A percentile compares a stretch with the other conserved stretches of the same genome.
These are phyloP conservation scores for Pasiphila rectangulata DNA, from an alignment of 2,888 invertebrate genomes.

Conservation along the genomic window DNA sequence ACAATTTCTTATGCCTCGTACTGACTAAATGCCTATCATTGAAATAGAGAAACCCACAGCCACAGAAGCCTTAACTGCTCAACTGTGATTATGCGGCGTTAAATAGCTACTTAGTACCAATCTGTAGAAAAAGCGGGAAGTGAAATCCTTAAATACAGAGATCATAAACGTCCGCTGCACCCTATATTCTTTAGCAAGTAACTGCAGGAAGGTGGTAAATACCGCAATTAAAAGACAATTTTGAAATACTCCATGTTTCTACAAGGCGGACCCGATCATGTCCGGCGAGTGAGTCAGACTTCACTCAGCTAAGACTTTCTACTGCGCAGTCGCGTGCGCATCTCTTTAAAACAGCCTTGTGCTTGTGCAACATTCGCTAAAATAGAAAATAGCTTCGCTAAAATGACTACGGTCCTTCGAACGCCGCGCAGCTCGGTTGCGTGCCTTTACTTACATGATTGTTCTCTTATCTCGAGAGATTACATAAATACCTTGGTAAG, in stretches of 20 bases:
- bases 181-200: constrained; percentile 41
- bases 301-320: constrained; percentile 62
- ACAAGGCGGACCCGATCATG: constrained; percentile 39
- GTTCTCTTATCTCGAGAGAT: constrained; percentile 32
- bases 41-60: constrained; percentile 11
- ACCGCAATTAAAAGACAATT: constrained; percentile 58
- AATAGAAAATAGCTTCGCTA: constrained; percentile 73
- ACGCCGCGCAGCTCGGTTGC: constrained; percentile 30
- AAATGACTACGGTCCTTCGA: constrained; percentile 46
- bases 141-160: constrained; percentile 31
- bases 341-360: constrained; percentile 57
- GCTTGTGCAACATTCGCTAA: constrained; percentile 69
- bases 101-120: constrained; percentile 9
- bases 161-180: constrained; percentile 21
- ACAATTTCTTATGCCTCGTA: background rate
- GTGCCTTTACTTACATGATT: constrained; percentile 29
- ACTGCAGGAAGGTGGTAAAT: constrained; percentile 49
- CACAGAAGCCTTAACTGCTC: constrained; percentile 2
- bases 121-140: constrained; percentile 23
- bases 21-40: background rate
- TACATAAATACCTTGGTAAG: constrained; percentile 28
- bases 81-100: constrained; percentile 8
- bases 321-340: constrained; percentile 54
- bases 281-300: constrained; percentile 64
- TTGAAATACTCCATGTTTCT: constrained; percentile 51